Evolutionary conservation across 2,797 vertebrate genomes (phyloP).

Genomic region (Girardinus metallicus): DNA sequence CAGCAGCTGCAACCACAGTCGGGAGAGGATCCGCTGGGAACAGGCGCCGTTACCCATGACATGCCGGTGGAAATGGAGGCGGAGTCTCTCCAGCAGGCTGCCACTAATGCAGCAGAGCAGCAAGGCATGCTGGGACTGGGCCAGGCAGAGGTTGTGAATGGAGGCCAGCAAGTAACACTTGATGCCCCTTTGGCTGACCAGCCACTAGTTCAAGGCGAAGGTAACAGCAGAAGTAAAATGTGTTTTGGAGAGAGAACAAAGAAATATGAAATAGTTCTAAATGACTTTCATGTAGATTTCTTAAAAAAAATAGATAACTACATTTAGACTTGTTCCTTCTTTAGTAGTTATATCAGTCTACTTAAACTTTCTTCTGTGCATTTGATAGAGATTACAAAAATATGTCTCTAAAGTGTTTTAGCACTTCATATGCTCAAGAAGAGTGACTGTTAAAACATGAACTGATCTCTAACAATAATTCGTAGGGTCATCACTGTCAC

Average conservation of each 20-base stretch:
- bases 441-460: background rate
- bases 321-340: background rate
- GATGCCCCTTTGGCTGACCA: constrained; percentile 85
- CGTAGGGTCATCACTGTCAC: background rate
- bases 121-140: constrained; percentile 89
- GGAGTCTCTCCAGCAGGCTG: constrained; percentile 80
- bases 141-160: constrained; percentile 86
- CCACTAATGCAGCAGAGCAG: constrained; percentile 76
- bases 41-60: constrained; percentile 82
- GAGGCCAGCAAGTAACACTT: constrained; percentile 84
- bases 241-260: background rate
- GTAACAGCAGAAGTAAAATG: constrained; percentile 68
- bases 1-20: constrained; percentile 91
- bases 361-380: background rate
- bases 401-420: background rate
- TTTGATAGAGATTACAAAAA: background rate
- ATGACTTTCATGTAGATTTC: background rate
- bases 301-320: background rate
- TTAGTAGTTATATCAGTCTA: background rate
- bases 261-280: background rate
- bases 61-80: constrained; percentile 90
- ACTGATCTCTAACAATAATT: background rate
- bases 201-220: constrained; percentile 87
- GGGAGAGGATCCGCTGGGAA: constrained; percentile 83
- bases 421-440: background rate